A percentile compares a stretch with the other conserved stretches of the same genome.
phyloP scores from a whole-genome alignment of 2,888 invertebrate species.

The Hirtodrosophila trivittata region DNA sequence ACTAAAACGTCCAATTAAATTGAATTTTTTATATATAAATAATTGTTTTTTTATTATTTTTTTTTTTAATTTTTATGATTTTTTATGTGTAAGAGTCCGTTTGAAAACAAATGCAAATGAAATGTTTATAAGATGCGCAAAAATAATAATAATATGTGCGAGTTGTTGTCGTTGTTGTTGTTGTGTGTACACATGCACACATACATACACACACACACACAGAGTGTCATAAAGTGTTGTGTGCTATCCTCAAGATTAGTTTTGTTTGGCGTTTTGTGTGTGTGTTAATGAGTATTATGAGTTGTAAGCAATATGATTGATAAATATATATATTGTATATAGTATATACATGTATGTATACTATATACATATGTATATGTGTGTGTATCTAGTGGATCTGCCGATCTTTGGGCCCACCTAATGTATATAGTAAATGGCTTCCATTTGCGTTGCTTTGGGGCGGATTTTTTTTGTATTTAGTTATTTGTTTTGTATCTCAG shows the following conservation, averaged over 20 bases:
- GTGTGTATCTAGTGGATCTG: constrained; percentile 9
- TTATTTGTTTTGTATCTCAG: too few relatives aligned
- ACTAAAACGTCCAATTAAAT: constrained; percentile 64
- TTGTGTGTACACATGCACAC: constrained; percentile 7
- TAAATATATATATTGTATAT: constrained; percentile 1
- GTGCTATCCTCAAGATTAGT: constrained; percentile 19
- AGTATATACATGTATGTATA: neutral
- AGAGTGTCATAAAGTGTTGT: constrained; percentile 3
- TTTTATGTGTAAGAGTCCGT: constrained; percentile 10
- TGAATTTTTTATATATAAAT: constrained; percentile 31
- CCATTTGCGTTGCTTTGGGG: constrained; percentile 70
- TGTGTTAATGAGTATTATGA: constrained; percentile 15
- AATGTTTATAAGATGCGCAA: constrained; percentile 56
- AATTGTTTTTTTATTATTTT: constrained; percentile 15
- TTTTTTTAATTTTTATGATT: constrained; percentile 9
- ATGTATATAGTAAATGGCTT: constrained; percentile 60
- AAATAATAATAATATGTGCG: constrained; percentile 29
- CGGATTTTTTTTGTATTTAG: constrained; percentile 3
- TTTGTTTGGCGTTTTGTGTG: constrained; percentile 36
- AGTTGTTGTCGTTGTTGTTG: constrained; percentile 17
- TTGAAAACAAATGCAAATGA: constrained; percentile 34
- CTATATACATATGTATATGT: neutral
- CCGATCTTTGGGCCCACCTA: constrained; percentile 30
- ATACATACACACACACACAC: constrained; percentile 11
- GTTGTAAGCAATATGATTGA: neutral